Conservation (phyloP, 2,113 vertebrate species). For the Halcyon malimbica region DNA sequence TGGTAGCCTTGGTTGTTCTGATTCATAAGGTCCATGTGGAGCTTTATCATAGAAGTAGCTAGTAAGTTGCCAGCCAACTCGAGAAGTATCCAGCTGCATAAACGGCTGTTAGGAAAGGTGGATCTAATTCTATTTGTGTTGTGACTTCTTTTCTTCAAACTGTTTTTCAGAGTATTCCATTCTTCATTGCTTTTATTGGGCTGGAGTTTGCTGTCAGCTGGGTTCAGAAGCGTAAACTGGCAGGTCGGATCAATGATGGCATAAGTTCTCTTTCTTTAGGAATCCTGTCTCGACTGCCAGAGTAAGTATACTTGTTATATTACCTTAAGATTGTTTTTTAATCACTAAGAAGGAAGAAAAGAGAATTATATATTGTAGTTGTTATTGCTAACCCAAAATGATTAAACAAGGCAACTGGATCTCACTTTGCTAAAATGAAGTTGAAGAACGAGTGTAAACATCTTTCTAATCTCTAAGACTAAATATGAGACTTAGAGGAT, state of each 20-base stretch:
- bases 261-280: constrained; percentile 86
- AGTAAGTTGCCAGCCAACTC: neutral
- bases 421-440: neutral
- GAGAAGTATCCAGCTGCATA: neutral
- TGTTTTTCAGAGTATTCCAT: constrained; percentile 83
- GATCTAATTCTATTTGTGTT: neutral
- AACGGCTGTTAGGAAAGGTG: neutral
- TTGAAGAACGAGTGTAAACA: neutral
- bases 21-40: neutral
- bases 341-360: neutral
- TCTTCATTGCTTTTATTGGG: constrained; percentile 85
- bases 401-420: neutral
- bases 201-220: constrained; percentile 84
- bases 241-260: constrained; percentile 79
- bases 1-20: neutral
- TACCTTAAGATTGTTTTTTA: neutral
- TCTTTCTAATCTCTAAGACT: neutral
- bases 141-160: neutral
- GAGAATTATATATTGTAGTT: neutral
- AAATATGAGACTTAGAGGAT: neutral
- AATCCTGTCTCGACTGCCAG: constrained; percentile 85
- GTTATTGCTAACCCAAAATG: neutral
- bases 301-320: constrained; percentile 75
- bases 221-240: constrained; percentile 71
- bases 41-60: neutral